Conservation (phyloP, 2,797 vertebrate species). For the Oreochromis mossambicus region DNA sequence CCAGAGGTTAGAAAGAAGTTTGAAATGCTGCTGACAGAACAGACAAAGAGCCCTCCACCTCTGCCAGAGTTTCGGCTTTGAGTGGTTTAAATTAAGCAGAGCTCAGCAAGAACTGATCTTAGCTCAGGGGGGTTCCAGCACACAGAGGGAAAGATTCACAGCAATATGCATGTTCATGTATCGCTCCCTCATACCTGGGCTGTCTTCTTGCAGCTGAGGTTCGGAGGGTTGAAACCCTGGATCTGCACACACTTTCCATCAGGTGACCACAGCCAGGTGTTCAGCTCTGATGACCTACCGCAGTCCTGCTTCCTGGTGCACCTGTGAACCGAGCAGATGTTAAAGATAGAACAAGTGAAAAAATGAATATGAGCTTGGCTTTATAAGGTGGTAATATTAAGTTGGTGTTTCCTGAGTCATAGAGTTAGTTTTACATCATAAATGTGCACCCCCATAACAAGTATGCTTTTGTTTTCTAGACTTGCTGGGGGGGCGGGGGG, state of each 20-base stretch:
- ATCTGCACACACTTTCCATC: slow-evolving; percentile 80
- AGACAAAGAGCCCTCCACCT: background rate
- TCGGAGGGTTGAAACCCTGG: slow-evolving; percentile 77
- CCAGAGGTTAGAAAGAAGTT: background rate
- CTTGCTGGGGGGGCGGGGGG: background rate
- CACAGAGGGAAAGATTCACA: background rate
- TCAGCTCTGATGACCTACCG: slow-evolving; percentile 64
- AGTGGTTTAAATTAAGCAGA: slow-evolving; percentile 1
- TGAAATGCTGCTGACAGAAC: slow-evolving; percentile 20
- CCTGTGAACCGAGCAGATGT: slow-evolving; percentile 56
- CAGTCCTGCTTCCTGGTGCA: slow-evolving; percentile 86
- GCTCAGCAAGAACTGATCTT: slow-evolving; percentile 14
- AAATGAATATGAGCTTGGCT: background rate
- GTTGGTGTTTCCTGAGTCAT: background rate
- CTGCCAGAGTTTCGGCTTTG: background rate
- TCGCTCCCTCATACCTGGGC: slow-evolving; percentile 44
- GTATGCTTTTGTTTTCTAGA: background rate
- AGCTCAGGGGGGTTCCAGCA: background rate
- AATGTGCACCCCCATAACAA: background rate
- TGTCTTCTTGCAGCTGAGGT: slow-evolving; percentile 83
- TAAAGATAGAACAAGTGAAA: background rate
- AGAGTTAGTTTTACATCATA: background rate
- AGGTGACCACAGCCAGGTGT: slow-evolving; percentile 93
- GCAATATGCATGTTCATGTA: background rate
- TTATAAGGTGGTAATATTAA: background rate